Base-by-base conservation (phyloP, 2,888 invertebrate genomes). In the Capitulum mitella region DNA sequence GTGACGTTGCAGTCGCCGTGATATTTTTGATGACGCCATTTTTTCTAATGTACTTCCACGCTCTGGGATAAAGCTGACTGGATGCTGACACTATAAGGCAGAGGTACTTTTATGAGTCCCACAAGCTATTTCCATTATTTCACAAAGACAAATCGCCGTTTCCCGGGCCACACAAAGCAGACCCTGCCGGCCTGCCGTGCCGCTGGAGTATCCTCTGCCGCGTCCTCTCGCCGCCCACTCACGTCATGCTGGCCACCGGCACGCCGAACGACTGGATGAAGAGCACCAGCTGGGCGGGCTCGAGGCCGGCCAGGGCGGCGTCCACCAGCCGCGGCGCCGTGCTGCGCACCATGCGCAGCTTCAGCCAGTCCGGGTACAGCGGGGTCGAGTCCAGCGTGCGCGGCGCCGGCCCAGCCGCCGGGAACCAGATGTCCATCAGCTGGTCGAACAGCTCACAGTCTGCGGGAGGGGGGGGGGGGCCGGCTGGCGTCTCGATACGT, bases 211-310 rank as follows among this genome's bases (percentile, higher is more conserved):
- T 43, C 43, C 43, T 43, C 43, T 8, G 43, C 43, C 43, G 43
- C 43, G 43, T 8, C 12, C 43, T 5, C 6, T 12, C 43, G 43
- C 43, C 43, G 43, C 43, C 43, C 10, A 70, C 70, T 70, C 70
- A 70, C 40, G 92, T 93, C 91, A 95, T 94, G 0, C 94, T 92
- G 78, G 90, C 88, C 0, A 95, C 92, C 0, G 97, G 97, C 84
- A 97, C 94, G 40, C 97, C 98, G 86, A 97, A 98, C 29, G 95
- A 96, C 86, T 97, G 97, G 78, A 97, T 94, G 85, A 97, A 97
- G 19, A 97, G 87, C 16, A 97, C 92, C 78, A 97, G 88, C 85
- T 97, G 96, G 79, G 92, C 91, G 0, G 95, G 93, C 78, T 95
- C 93, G 81, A 97, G 87, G 82, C 93, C 94, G 78, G 92, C 81